phyloP scores from a whole-genome alignment of 2,888 invertebrate species.

The Rhabditoides inermis region DNA sequence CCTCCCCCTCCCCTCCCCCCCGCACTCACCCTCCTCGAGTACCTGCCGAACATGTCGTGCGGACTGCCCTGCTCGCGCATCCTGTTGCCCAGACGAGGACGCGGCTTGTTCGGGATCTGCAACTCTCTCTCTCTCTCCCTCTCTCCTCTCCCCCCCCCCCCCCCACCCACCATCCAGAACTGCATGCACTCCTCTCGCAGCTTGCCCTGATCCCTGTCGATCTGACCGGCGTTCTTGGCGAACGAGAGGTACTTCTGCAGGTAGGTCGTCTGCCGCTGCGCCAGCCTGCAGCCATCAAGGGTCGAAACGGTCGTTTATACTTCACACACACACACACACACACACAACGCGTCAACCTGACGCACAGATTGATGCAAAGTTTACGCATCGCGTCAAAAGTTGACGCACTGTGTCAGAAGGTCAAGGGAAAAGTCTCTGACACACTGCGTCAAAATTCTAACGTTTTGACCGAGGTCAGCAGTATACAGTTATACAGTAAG shows the following conservation, averaged over 20 bases:
- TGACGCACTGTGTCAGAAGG: too few relatives aligned
- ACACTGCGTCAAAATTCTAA: too few relatives aligned
- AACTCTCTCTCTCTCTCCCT: background rate
- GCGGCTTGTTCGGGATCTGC: background rate
- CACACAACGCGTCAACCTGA: too few relatives aligned
- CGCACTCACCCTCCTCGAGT: slow-evolving; percentile 1
- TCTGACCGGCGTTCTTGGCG: slow-evolving; percentile 40
- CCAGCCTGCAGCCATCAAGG: slow-evolving; percentile 24
- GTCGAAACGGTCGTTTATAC: too few relatives aligned
- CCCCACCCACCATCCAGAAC: slow-evolving; percentile 42
- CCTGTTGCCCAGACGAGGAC: background rate
- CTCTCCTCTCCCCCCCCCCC: slow-evolving; percentile 2
- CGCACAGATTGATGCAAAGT: too few relatives aligned
- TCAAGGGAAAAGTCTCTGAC: too few relatives aligned
- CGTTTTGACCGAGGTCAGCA: too few relatives aligned
- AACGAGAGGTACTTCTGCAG: slow-evolving; percentile 47
- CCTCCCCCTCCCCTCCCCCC: background rate
- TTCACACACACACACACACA: too few relatives aligned
- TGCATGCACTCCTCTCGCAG: slow-evolving; percentile 42
- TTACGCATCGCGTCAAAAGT: too few relatives aligned
- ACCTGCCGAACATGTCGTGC: background rate
- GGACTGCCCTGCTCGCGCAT: slow-evolving; percentile 2
- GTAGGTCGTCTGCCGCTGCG: slow-evolving; percentile 43
- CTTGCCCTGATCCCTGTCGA: slow-evolving; percentile 43
- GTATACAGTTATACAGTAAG: too few relatives aligned